Percentiles rank a stretch among this genome's conserved stretches.
Conservation (phyloP, 2,888 invertebrate genomes). For the Nipponacmea schrenckii region DNA sequence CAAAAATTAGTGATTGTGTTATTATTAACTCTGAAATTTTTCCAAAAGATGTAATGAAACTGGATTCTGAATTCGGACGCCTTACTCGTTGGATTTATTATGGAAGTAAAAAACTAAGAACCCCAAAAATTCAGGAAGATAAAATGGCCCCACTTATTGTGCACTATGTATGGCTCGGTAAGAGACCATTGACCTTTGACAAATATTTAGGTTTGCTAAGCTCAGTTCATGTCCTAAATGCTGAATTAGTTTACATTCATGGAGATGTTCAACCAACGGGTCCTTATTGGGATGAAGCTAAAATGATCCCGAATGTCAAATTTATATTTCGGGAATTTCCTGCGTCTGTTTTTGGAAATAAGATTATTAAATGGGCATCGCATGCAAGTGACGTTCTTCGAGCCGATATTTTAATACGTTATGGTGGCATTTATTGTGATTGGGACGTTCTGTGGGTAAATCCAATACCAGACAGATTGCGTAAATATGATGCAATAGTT, state of each 20-base stretch:
- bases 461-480: conserved; percentile 34
- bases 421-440: conserved; percentile 58
- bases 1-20: conserved; percentile 19
- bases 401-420: conserved; percentile 52
- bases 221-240: conserved; percentile 45
- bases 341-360: conserved; percentile 37
- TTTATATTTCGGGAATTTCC: conserved; percentile 38
- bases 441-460: conserved; percentile 56
- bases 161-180: conserved; percentile 58
- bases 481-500: conserved; percentile 47
- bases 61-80: conserved; percentile 38
- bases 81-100: conserved; percentile 43
- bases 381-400: conserved; percentile 56
- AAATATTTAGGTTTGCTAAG: conserved; percentile 52
- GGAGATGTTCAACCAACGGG: conserved; percentile 50
- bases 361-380: conserved; percentile 38
- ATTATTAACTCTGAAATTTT: conserved; percentile 27
- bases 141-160: conserved; percentile 49
- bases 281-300: conserved; percentile 43
- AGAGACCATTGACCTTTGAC: conserved; percentile 43
- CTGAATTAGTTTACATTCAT: conserved; percentile 53
- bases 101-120: conserved; percentile 35
- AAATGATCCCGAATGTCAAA: conserved; percentile 33
- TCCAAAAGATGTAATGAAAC: conserved; percentile 43
- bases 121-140: conserved; percentile 24